Conservation (phyloP, 1,140 invertebrate species). For the Chelonus insularis region DNA sequence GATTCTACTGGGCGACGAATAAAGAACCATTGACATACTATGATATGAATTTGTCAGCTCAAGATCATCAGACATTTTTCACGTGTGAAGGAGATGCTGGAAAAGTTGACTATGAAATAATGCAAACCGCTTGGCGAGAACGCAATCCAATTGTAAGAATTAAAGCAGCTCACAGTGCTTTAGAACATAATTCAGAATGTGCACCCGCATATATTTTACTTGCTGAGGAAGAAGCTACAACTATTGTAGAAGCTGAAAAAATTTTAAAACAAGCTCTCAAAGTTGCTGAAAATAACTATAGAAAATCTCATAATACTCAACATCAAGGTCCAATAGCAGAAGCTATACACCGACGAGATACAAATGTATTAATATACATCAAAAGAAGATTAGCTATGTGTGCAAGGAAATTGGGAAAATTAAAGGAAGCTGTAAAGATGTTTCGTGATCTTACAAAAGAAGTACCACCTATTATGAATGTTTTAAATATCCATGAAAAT, state of each 20-base stretch:
- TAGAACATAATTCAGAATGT: constrained; percentile 91
- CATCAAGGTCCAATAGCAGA: constrained; percentile 79
- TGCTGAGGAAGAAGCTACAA: constrained; percentile 94
- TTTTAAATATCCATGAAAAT: constrained; percentile 97
- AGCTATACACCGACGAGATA: constrained; percentile 83
- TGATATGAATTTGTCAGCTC: constrained; percentile 98
- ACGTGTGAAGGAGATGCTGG: constrained; percentile 88
- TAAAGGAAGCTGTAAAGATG: constrained; percentile 96
- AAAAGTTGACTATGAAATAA: constrained; percentile 93
- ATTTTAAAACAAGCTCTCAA: constrained; percentile 86
- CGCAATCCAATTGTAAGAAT: constrained; percentile 89
- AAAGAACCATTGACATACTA: constrained; percentile 98
- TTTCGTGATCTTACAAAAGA: constrained; percentile 97
- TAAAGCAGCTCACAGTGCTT: constrained; percentile 87
- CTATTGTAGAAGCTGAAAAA: constrained; percentile 87
- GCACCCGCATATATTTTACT: constrained; percentile 93
- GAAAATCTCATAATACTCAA: constrained; percentile 77
- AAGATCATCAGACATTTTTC: constrained; percentile 99
- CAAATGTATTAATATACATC: constrained; percentile 95
- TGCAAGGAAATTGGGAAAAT: constrained; percentile 87
- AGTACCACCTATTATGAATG: constrained; percentile 94
- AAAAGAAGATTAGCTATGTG: constrained; percentile 95
- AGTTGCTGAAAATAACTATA: constrained; percentile 85
- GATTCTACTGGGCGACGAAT: constrained; percentile 87
- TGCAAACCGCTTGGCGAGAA: constrained; percentile 98